Evolutionary conservation across 2,888 invertebrate species (phyloP).

Genomic region (Dasysyrphus tricinctus): DNA sequence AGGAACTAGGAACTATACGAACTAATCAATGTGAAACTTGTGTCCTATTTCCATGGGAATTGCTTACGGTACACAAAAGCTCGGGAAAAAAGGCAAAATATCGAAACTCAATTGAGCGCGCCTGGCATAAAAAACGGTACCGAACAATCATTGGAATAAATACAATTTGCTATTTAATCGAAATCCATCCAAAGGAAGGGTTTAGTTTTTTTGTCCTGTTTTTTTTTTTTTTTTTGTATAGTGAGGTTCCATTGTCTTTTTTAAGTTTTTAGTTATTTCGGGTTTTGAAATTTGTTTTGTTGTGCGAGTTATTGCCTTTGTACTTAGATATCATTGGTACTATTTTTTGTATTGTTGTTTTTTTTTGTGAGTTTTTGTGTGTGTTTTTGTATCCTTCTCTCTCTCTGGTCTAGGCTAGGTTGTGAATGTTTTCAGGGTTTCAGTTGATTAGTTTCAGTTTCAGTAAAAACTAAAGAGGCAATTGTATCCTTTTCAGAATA

Average conservation of each 20-base stretch:
- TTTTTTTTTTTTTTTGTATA: constrained; percentile 36
- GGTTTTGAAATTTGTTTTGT: constrained; percentile 41
- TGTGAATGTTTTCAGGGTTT: constrained; percentile 69
- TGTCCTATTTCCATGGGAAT: constrained; percentile 68
- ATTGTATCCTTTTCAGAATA: constrained; percentile 25
- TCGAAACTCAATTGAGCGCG: constrained; percentile 70
- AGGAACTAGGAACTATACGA: constrained; percentile 40
- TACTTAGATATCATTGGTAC: constrained; percentile 40
- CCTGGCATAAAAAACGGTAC: constrained; percentile 56
- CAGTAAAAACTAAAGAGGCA: constrained; percentile 62
- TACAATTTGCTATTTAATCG: constrained; percentile 74
- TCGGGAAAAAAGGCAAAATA: constrained; percentile 44
- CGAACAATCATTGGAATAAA: constrained; percentile 75
- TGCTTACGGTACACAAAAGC: constrained; percentile 66
- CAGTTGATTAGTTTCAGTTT: constrained; percentile 71
- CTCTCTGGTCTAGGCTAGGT: constrained; percentile 46
- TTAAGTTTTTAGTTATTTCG: constrained; percentile 32
- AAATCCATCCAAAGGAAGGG: constrained; percentile 56
- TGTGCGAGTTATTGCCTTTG: constrained; percentile 67
- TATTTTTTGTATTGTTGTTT: constrained; percentile 11
- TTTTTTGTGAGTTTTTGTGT: constrained; percentile 8
- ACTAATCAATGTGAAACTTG: constrained; percentile 71
- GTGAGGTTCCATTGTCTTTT: neutral
- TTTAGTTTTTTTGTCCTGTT: neutral
- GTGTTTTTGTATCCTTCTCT: neutral